Conservation (phyloP, 2,113 vertebrate species). For the Melierax canorus region DNA sequence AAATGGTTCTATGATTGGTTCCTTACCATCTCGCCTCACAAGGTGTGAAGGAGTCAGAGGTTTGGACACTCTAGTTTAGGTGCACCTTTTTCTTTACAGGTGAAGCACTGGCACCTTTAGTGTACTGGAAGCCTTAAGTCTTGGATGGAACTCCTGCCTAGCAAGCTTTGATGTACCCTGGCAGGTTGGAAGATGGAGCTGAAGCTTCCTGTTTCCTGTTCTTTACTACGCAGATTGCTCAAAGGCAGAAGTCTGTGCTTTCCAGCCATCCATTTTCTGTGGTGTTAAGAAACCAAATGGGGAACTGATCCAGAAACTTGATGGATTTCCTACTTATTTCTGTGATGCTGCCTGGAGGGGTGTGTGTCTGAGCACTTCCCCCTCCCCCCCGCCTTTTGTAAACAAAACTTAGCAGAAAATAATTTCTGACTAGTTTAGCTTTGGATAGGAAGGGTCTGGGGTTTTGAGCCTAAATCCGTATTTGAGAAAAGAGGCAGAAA, state of each 20-base stretch:
- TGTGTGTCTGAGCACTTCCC: background rate
- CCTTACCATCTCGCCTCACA: background rate
- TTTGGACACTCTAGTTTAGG: background rate
- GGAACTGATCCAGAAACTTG: background rate
- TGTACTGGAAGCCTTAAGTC: background rate
- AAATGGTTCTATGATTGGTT: background rate
- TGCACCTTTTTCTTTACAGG: background rate
- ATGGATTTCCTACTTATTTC: background rate
- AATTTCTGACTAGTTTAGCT: background rate
- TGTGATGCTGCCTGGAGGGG: background rate
- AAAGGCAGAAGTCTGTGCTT: background rate
- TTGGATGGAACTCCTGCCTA: background rate
- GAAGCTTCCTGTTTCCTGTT: background rate
- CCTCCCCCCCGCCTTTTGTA: background rate
- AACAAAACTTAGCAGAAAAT: background rate
- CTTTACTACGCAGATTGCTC: background rate
- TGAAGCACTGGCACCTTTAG: background rate
- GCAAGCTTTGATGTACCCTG: background rate
- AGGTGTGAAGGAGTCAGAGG: background rate
- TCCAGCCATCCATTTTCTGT: background rate
- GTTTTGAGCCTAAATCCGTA: background rate
- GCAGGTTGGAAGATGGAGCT: background rate
- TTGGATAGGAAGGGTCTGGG: background rate
- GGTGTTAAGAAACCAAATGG: background rate
- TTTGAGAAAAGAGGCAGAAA: background rate